These are phyloP conservation scores for Empidonax alnorum DNA, from an alignment of 2,113 vertebrate genomes.

Conservation along the genomic window DNA sequence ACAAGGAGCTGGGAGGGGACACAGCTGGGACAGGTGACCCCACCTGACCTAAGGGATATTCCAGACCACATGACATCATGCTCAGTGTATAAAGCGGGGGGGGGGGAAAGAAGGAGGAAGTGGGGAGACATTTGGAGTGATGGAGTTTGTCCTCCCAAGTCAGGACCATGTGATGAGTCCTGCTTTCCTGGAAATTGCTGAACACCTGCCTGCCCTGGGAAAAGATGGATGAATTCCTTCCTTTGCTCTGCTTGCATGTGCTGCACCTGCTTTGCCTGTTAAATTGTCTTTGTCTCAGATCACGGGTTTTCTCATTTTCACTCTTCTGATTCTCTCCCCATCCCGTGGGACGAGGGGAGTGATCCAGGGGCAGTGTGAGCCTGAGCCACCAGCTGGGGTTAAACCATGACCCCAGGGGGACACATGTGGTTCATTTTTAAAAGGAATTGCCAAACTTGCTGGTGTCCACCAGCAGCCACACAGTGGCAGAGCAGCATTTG, in stretches of 20 bases:
- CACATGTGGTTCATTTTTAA: rapidly evolving
- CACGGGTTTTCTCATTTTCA: background rate
- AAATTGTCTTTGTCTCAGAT: background rate
- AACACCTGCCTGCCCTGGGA: background rate
- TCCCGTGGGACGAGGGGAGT: background rate
- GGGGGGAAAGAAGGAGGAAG: background rate
- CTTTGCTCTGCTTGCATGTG: background rate
- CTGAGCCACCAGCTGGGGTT: background rate
- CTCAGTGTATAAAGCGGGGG: no score
- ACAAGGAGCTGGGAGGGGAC: background rate
- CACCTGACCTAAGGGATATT: background rate
- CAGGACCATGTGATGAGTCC: rapidly evolving
- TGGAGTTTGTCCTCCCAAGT: background rate
- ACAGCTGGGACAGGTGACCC: background rate
- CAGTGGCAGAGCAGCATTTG: background rate
- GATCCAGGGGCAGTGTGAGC: background rate
- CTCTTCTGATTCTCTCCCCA: background rate
- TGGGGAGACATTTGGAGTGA: background rate
- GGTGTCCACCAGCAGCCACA: background rate
- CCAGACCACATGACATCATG: no score
- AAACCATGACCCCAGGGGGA: no score
- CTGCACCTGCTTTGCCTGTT: background rate
- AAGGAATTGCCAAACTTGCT: background rate
- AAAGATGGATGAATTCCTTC: background rate
- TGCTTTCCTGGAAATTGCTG: no score